Evolutionary conservation across 1,140 invertebrate species (phyloP).

Genomic region (Hormaphis cornu): DNA sequence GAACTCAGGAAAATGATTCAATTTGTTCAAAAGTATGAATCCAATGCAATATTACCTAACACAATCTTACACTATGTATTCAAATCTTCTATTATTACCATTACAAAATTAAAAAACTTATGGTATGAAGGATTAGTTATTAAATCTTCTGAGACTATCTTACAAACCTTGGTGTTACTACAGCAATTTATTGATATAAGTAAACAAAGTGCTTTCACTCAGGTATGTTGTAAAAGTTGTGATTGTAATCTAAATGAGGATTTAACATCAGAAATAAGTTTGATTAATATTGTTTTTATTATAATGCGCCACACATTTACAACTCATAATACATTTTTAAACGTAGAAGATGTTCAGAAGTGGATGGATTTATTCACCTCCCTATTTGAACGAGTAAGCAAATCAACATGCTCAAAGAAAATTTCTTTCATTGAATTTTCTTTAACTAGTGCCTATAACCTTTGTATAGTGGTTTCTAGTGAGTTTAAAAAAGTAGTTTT

Average conservation of each 20-base stretch:
- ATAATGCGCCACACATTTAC: not conserved
- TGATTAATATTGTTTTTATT: constrained; percentile 19
- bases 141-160: not conserved
- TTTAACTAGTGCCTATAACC: constrained; percentile 21
- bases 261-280: constrained; percentile 15
- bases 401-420: constrained; percentile 22
- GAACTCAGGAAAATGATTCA: constrained; percentile 7
- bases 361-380: constrained; percentile 10
- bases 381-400: not conserved
- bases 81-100: not conserved
- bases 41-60: not conserved
- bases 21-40: constrained; percentile 1
- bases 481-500: not conserved
- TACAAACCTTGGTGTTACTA: not conserved
- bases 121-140: constrained; percentile 1
- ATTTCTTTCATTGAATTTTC: constrained; percentile 23
- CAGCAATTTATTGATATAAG: not conserved
- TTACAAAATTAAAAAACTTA: constrained; percentile 6
- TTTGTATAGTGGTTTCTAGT: not conserved
- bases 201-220: not conserved
- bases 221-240: constrained; percentile 5
- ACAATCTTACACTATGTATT: not conserved
- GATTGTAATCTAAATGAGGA: constrained; percentile 11
- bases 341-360: not conserved
- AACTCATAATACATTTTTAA: constrained; percentile 2